Evolutionary conservation across 2,113 vertebrate species (phyloP).

Genomic region (Dipodomys spectabilis): DNA sequence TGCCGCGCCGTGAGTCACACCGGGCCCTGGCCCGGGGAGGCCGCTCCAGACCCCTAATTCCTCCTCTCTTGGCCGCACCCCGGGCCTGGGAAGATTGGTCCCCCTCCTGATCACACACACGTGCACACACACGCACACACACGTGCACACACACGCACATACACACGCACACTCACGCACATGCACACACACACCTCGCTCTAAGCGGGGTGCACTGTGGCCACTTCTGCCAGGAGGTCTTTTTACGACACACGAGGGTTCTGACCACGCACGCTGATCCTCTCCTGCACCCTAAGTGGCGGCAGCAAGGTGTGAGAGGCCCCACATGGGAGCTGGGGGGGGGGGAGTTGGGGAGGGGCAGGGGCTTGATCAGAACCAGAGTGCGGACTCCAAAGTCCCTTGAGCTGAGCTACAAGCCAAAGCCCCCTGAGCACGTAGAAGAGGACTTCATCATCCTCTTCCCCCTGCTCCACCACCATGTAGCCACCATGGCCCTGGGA

Average conservation of each 20-base stretch:
- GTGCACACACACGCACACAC: neutral
- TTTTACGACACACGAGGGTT: constrained; percentile 27
- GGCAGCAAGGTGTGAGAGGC: neutral
- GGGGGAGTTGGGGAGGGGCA: neutral
- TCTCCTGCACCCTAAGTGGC: constrained; percentile 15
- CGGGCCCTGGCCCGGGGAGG: too few relatives aligned
- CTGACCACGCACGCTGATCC: constrained; percentile 32
- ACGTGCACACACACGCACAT: too few relatives aligned
- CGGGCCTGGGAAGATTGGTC: too few relatives aligned
- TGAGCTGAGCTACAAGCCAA: neutral
- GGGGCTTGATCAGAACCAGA: neutral
- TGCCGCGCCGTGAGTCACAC: too few relatives aligned
- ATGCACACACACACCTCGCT: too few relatives aligned
- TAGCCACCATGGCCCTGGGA: too few relatives aligned
- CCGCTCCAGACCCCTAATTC: too few relatives aligned
- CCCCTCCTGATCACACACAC: neutral
- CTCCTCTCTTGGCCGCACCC: too few relatives aligned
- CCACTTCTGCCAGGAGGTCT: constrained; percentile 16
- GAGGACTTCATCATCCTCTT: neutral
- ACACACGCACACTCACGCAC: too few relatives aligned
- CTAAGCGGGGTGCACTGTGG: neutral
- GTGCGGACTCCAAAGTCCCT: neutral
- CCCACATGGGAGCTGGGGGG: neutral
- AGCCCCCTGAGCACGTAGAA: neutral
- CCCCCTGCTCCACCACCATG: too few relatives aligned